Conservation (phyloP, 2,113 vertebrate species). For the Ginglymostoma cirratum region DNA sequence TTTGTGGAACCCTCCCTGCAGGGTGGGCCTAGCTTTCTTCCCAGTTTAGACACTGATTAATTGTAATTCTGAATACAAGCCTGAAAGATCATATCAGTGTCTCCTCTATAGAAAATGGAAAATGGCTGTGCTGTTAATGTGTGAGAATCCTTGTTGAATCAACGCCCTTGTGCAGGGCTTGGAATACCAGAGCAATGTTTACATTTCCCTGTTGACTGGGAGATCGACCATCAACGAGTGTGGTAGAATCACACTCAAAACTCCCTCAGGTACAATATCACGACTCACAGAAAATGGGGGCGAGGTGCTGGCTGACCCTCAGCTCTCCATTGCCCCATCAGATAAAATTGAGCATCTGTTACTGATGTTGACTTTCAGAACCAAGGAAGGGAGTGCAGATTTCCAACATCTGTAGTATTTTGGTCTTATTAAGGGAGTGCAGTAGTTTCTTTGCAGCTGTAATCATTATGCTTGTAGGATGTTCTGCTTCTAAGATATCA, state of each 20-base stretch:
- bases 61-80: conserved; percentile 59
- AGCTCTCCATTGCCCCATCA: neutral
- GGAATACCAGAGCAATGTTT: conserved; percentile 63
- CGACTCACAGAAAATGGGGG: neutral
- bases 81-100: conserved; percentile 51
- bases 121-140: conserved; percentile 47
- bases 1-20: conserved; percentile 26
- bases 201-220: conserved; percentile 52
- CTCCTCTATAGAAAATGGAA: conserved; percentile 51
- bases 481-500: neutral
- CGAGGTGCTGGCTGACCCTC: neutral
- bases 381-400: neutral
- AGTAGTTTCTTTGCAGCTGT: neutral
- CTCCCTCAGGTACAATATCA: conserved; percentile 41
- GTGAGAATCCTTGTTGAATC: conserved; percentile 58
- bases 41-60: conserved; percentile 52
- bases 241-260: conserved; percentile 46
- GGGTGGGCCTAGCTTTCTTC: conserved; percentile 40
- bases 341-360: neutral
- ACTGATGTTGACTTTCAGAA: neutral
- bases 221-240: conserved; percentile 43
- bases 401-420: too few relatives aligned
- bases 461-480: neutral
- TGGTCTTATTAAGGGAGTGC: neutral
- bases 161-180: conserved; percentile 54